Evolutionary conservation across 2,888 invertebrate genomes (phyloP).

Genomic region (Clepsis dumicolana): DNA sequence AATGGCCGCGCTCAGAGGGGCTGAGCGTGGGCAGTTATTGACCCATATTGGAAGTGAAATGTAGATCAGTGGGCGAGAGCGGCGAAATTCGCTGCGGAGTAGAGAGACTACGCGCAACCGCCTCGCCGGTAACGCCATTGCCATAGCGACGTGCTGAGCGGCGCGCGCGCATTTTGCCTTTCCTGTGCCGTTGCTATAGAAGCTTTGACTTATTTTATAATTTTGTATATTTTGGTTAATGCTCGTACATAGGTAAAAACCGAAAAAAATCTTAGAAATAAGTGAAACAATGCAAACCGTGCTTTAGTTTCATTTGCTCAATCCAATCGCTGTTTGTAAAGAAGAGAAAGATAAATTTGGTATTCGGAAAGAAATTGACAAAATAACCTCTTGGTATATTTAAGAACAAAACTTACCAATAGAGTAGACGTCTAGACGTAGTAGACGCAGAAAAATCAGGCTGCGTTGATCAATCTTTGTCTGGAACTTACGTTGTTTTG

Average conservation of each 20-base stretch:
- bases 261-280: too few relatives aligned
- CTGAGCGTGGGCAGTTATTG: conserved; percentile 86
- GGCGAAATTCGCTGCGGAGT: conserved; percentile 81
- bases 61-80: conserved; percentile 87
- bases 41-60: conserved; percentile 86
- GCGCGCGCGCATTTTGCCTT: conserved; percentile 16
- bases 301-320: background rate
- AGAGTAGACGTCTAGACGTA: background rate
- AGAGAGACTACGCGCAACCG: conserved; percentile 55
- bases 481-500: conserved; percentile 5
- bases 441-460: background rate
- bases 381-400: background rate
- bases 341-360: background rate
- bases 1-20: conserved; percentile 83
- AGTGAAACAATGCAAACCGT: background rate
- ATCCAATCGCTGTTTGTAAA: background rate
- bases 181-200: conserved; percentile 5
- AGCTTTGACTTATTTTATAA: background rate
- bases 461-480: conserved; percentile 2
- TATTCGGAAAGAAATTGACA: background rate
- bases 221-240: background rate
- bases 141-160: conserved; percentile 43
- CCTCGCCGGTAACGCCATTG: conserved; percentile 47
- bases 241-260: background rate
- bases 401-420: background rate